Percentiles rank a stretch among this genome's conserved stretches.
phyloP scores from a whole-genome alignment of 2,113 vertebrate species.

The Ceuthmochares aereus region DNA sequence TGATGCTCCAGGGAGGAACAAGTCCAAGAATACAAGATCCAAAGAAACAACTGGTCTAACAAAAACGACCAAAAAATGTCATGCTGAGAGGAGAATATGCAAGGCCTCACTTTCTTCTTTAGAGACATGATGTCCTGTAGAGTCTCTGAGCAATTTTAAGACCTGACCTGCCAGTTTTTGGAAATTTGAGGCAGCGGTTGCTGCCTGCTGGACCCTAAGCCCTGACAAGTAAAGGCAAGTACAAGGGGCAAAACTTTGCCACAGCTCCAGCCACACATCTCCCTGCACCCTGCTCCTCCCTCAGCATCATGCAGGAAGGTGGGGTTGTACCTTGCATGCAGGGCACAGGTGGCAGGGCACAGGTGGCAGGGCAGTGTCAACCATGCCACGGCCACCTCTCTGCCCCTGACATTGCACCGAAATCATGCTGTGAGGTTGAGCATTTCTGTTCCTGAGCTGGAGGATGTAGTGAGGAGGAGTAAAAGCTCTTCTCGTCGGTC shows the following conservation, averaged over 20 bases:
- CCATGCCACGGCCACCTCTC: rapidly evolving
- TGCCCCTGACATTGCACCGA: not conserved
- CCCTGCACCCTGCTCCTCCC: not conserved
- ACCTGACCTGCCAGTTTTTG: not conserved
- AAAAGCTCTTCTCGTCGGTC: no score
- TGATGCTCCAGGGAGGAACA: no score
- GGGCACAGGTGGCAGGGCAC: not conserved
- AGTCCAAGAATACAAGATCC: no score
- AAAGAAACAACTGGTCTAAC: no score
- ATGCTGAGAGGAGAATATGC: not conserved
- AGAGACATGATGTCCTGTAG: constrained; percentile 30
- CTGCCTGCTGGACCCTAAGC: not conserved
- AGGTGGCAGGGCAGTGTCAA: not conserved
- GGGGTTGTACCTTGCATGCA: not conserved
- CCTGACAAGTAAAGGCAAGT: not conserved
- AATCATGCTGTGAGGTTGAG: not conserved
- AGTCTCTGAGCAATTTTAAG: no score
- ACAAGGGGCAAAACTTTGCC: not conserved
- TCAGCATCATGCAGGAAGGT: no score
- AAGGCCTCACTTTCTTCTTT: constrained; percentile 54
- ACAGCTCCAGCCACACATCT: not conserved
- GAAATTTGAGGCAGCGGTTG: not conserved
- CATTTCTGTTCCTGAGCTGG: no score
- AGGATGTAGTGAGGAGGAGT: not conserved
- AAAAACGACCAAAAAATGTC: no score